Base-by-base conservation (phyloP, 2,113 vertebrate genomes). In the Nycticryphes semicollaris region DNA sequence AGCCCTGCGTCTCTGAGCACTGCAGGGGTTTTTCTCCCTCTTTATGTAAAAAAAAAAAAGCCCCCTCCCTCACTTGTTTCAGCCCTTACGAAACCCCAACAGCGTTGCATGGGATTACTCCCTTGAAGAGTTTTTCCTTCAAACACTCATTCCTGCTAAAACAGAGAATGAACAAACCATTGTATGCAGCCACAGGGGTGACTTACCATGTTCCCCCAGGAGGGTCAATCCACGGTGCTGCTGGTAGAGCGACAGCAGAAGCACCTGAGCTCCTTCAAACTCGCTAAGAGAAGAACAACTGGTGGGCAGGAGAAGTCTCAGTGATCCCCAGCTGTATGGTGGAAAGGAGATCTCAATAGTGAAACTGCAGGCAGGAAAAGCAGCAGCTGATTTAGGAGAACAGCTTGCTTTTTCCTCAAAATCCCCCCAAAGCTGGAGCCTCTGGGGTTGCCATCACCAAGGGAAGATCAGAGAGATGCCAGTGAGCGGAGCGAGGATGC, bases 291-390 rank as follows among this genome's bases (percentile, higher is more conserved):
- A 8, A 62, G 57, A 17, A 22, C 41, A 18, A 9, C 30, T 2
- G 63, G 13, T 3, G 60, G 69, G 48, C 62, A 41, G 48, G 47
- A 72, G 25, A 43, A 37, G 9, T 31, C 24, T 68, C 6, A 1
- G 53, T 21, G 5, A 14, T 6, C 5, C 10, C 8, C n/a, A 0
- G n/a, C 19, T 28, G 10, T 0, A 0, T 1, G 5, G 35, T 1
- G 33, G 41, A 2, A 33, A 62, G 51, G 15, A 85, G 64, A 48
- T 2, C 24, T 23, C 3, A 2, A 62, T 2, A 20, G 19, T 10
- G 30, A n/a, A 24, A 6, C n/a, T 7, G 14, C 50, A 45, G 37
- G 35, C 60, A 85, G 66, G 9, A 62, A 39, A 33, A 70, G 14
- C 75, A 70, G 50, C 24, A 45, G 80, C 47, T 53, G 67, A 17